Percentiles rank a stretch among this genome's conserved stretches.
Evolutionary conservation across 2,888 invertebrate genomes (phyloP).

Genomic region (Agriopis marginaria): DNA sequence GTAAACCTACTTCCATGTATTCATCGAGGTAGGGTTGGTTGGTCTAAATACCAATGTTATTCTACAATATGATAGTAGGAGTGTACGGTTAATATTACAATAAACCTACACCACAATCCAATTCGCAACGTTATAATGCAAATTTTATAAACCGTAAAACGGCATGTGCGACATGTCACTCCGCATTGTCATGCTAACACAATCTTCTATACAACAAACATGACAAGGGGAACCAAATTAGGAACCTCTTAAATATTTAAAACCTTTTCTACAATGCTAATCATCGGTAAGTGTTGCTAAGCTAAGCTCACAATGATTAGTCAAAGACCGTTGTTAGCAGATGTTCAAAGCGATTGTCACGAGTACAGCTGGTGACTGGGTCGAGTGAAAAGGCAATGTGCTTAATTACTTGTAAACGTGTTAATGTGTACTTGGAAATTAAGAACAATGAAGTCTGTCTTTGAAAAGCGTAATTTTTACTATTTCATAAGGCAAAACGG

Average conservation of each 20-base stretch:
- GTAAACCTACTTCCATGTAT: too few relatives aligned
- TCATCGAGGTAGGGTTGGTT: not conserved
- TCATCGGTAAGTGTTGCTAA: conserved; percentile 16
- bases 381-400: conserved; percentile 59
- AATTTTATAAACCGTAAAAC: conserved; percentile 42
- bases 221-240: conserved; percentile 21
- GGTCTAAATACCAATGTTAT: conserved; percentile 3
- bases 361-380: conserved; percentile 53
- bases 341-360: conserved; percentile 48
- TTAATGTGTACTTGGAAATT: conserved; percentile 39
- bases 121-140: conserved; percentile 41
- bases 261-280: conserved; percentile 43
- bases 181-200: conserved; percentile 38
- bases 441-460: conserved; percentile 16
- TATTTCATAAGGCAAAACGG: not conserved
- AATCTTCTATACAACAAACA: conserved; percentile 24
- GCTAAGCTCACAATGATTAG: conserved; percentile 51
- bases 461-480: conserved; percentile 1
- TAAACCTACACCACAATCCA: conserved; percentile 22
- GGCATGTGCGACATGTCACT: conserved; percentile 20
- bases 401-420: conserved; percentile 59
- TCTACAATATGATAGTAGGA: conserved; percentile 13
- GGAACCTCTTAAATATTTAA: conserved; percentile 46
- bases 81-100: conserved; percentile 8
- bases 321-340: conserved; percentile 56